Evolutionary conservation across 2,888 invertebrate species (phyloP).

Genomic region (Eupithecia subfuscata): DNA sequence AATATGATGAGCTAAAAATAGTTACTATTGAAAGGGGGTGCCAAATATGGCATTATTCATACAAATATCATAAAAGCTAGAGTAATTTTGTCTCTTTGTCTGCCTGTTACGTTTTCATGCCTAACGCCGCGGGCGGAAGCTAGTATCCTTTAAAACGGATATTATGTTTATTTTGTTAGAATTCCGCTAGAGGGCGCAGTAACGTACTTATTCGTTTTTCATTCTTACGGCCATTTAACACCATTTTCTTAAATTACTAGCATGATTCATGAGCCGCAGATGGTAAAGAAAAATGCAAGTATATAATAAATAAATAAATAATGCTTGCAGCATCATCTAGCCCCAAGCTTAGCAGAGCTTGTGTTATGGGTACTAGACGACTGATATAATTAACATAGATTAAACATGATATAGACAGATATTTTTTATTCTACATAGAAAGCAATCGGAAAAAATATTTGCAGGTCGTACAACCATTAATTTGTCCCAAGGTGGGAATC

Average conservation of each 20-base stretch:
- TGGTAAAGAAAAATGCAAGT: background rate
- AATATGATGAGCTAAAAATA: background rate
- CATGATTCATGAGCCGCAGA: background rate
- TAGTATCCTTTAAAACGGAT: background rate
- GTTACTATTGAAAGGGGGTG: background rate
- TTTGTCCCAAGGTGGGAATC: too few species aligned
- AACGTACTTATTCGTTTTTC: background rate
- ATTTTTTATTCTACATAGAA: too few species aligned
- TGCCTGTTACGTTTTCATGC: too few species aligned
- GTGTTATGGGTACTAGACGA: too few species aligned
- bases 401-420: too few species aligned
- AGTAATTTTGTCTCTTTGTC: background rate
- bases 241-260: background rate
- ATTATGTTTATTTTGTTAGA: background rate
- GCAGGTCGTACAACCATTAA: too few species aligned
- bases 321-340: too few species aligned
- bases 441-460: too few species aligned
- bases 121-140: too few species aligned
- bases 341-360: too few species aligned
- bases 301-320: too few species aligned
- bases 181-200: background rate
- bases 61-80: background rate
- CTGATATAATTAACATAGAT: too few species aligned
- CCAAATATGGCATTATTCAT: background rate
- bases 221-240: background rate